Base-by-base conservation (phyloP, 2,113 vertebrate genomes). In the Thamnaconus septentrionalis region DNA sequence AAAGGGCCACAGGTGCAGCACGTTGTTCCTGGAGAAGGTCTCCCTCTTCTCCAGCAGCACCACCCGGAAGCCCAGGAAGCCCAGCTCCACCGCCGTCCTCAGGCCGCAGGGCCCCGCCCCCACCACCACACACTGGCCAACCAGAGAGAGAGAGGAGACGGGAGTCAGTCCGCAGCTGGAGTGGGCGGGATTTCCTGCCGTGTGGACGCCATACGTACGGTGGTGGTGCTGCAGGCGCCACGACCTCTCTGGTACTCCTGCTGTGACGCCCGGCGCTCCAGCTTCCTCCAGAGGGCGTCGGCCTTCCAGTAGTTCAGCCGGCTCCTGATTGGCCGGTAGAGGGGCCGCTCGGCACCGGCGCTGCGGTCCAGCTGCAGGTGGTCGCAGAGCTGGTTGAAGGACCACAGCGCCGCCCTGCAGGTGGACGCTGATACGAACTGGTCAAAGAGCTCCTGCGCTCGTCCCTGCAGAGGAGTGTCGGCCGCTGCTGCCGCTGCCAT, bases 271-370 rank as follows among this genome's bases (percentile, higher is more conserved):
- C 96, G 90, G 55, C 96, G 94, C 81, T 99, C 97, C 88, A 99
- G 82, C 66, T 98, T 98, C 69, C 93, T 90, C 96, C 96, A 98
- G 59, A 99, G 90, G 12, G 93, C 95, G 81, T 97, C 95, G 74
- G 96, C 97, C 84, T 89, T 97, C 97, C 97, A 99, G 83, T 98
- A 98, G 87, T 94, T 94, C 60, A 99, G 94, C 70, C 94, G 94
- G 41, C 87, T 91, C 84, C 94, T 96, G 80, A 99, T 94, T 51
- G 92, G 93, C 67, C 91, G 94, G 80, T 98, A 99, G 79, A 98
- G 94, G 40, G 92, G 94, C 41, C 91, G 92, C 66, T 83, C 72
- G 0, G 69, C 18, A 31, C 18, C n/a, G 3, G 56, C 3, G 41
- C 41, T 18, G 39, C 83, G 90, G 47, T 84, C 69, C 66, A 99